Base-by-base conservation (phyloP, 2,888 invertebrate genomes). In the Leptinotarsa peninsularis region DNA sequence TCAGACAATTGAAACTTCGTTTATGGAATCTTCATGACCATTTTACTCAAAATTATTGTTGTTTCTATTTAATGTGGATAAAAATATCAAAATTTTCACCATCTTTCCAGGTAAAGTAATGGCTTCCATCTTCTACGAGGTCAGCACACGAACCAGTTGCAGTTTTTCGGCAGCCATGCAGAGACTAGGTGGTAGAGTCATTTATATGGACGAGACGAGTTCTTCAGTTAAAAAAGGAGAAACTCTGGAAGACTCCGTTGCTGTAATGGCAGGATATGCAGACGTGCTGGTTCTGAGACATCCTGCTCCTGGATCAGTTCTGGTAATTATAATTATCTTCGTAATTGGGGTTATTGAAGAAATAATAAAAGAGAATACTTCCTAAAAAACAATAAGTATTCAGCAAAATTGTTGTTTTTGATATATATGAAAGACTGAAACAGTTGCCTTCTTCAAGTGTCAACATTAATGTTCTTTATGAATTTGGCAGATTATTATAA, bases 141-240 rank as follows among this genome's bases (percentile, higher is more conserved):
- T 94, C 0, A 98, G 98, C 86, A 99, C 99, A 0, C 91, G 99
- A 77, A 99, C 99, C 0, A 94, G 95, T 83, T 96, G 96, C 87
- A 99, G 98, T 86, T 99, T 99, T 89, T 92, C 96, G 0, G 96
- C 97, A 0, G 99, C 99, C 0, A 98, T 99, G 97, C 95, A 96
- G 87, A 91, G 98, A 79, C 91, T 99, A 5, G 99, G 99, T 10
- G 99, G 99, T 0, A 92, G 93, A 33, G 97, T 99, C 0, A 93
- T 98, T 82, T 92, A 95, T 85, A 95, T 98, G 89, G 96, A 98
- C 85, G 95, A 95, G 81, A 92, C 93, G 0, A 95, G 93, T 77
- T 98, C 98, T 0, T 99, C 99, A 0, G 96, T 95, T 18, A 95
- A 96, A 86, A 99, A 99, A 89, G 99, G 99, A 18, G 99, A 99